Conservation (phyloP, 2,113 vertebrate species). For the Meleagris gallopavo region DNA sequence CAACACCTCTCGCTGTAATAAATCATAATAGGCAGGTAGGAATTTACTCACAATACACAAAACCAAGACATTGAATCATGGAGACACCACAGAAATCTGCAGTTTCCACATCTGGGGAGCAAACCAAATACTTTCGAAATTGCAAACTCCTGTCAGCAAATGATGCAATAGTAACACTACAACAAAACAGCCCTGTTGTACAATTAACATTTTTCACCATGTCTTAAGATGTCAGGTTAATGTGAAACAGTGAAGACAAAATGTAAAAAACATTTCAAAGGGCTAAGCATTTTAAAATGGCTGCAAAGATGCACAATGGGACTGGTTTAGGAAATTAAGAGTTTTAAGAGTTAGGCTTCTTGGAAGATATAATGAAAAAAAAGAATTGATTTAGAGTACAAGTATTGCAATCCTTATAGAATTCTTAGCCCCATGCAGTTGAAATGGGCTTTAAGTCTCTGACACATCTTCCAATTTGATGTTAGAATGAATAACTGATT, state of each 20-base stretch:
- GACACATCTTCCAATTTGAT: not conserved
- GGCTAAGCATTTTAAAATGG: not conserved
- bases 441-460: not conserved
- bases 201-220: not conserved
- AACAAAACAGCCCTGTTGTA: not conserved
- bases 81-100: constrained; percentile 20
- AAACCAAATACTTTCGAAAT: constrained; percentile 33
- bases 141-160: constrained; percentile 7
- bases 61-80: not conserved
- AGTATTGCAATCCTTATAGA: not conserved
- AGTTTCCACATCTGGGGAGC: constrained; percentile 34
- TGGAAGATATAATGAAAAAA: not conserved
- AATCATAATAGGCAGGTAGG: constrained; percentile 51
- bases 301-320: not conserved
- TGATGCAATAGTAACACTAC: not conserved
- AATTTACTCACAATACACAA: constrained; percentile 22
- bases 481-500: not conserved
- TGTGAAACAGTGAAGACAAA: not conserved
- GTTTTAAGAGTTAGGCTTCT: not conserved
- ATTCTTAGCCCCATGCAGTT: not conserved
- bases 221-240: not conserved
- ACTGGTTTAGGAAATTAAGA: not conserved
- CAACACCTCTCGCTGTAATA: constrained; percentile 61
- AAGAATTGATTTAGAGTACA: not conserved
- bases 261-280: not conserved